These are phyloP conservation scores for Phaedon cochleariae DNA, from an alignment of 2,888 invertebrate genomes.

Conservation along the genomic window DNA sequence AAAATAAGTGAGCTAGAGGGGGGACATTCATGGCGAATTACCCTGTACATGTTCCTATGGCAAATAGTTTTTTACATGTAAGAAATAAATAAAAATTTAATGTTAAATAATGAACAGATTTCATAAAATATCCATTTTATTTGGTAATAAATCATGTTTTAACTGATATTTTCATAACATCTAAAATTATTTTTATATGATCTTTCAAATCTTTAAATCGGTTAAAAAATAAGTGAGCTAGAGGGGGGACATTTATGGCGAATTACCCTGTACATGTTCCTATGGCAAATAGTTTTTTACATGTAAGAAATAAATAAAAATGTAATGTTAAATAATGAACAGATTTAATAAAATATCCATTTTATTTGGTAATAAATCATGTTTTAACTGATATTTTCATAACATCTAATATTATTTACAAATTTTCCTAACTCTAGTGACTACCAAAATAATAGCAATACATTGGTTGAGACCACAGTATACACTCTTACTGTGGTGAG, in stretches of 20 bases:
- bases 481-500: too few species aligned
- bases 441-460: constrained; percentile 50
- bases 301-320: constrained; percentile 56
- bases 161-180: constrained; percentile 60
- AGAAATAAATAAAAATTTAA: constrained; percentile 54
- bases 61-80: too few species aligned
- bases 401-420: constrained; percentile 60
- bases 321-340: neutral
- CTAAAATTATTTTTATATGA: constrained; percentile 53
- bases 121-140: constrained; percentile 37
- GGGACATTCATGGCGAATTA: too few species aligned
- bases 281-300: too few species aligned
- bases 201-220: too few species aligned
- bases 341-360: constrained; percentile 29
- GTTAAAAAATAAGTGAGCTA: too few species aligned
- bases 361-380: constrained; percentile 54
- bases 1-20: too few species aligned
- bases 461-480: constrained; percentile 26
- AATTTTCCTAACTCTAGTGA: constrained; percentile 53
- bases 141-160: constrained; percentile 55
- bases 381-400: constrained; percentile 56
- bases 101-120: neutral
- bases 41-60: too few species aligned
- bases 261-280: too few species aligned
- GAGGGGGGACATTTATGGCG: too few species aligned